Base-by-base conservation (phyloP, 2,797 vertebrate species). In the Hybognathus amarus region DNA sequence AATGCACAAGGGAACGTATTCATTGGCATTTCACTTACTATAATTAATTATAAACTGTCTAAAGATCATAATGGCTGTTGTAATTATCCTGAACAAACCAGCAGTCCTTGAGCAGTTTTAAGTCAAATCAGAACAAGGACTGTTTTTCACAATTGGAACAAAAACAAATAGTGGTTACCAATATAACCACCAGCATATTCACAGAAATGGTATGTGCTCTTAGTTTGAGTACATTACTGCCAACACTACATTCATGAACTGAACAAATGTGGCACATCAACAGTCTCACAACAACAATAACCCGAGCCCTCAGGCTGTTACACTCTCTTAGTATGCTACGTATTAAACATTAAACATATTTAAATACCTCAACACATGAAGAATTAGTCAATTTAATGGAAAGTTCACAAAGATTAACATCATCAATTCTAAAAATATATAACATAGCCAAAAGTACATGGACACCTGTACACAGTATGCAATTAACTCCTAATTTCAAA, bases 191-290 rank as follows among this genome's bases (percentile, higher is more conserved):
- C 30, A 47, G 54, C 36, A 24, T 38, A 64, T 61, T 56, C 42
- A 73, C 54, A 5, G 18, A 61, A 70, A 70, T 20, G 27, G 27
- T n/a, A 84, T 18, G 40, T 27, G 22, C 36, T 56, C 67, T 82
- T 24, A 42, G 70, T 77, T 82, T 77, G 69, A 81, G 84, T 88
- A 85, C 74, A 87, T 80, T 77, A 85, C 79, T 89, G 82, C 84
- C 91, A 91, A 91, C 87, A 89, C 90, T 93, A 93, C 92, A 92
- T 93, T 94, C 92, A 91, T 22, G 86, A 80, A 91, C 82, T 63
- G 90, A 89, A 93, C 82, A 50, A 88, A 83, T 90, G 90, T 81
- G 87, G 89, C 85, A 89, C 50, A 52, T 69, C 22, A 30, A 84
- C 68, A 85, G 83, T 77, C 79, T 91, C 80, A 91, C 85, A 89